Evolutionary conservation across 2,797 vertebrate genomes (phyloP), one percentile per base, ranked within the genome.

Genomic region (Betta splendens): DNA sequence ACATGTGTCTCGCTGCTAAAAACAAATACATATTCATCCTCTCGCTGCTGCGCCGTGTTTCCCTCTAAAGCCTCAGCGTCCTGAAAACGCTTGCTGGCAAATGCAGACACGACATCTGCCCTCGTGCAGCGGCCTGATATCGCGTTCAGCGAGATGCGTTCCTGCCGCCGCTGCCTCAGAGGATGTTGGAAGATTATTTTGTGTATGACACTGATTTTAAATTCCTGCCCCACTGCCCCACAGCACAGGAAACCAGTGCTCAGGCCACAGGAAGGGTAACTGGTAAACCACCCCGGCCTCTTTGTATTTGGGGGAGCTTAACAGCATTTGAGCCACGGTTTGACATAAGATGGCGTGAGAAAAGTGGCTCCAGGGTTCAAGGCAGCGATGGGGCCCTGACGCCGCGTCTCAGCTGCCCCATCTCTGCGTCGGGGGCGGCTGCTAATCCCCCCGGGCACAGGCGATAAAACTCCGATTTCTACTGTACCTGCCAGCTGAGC

Each of bases 401-500:
- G 64, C 54, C 55, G 38, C 50, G 26, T 39, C 35, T 22, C 22
- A 52, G 52, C 72, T 69, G 67, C 68, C 57, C 75, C 31, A 33
- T 75, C 72, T 28, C 69, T 74, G 75, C 81, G 78, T 77, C 54
- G 44, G 72, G 59, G 60, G 58, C 79, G 78, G 66, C 81, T 75
- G 74, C 63, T 89, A 91, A 85, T 85, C 80, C 87, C 82, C 79
- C 61, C 2, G 12, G 77, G 79, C 83, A 78, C 50, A 47, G 72
- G 89, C 89, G 90, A 91, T 92, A 92, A 92, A 92, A 91, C 86
- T 89, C 85, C 51, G 76, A 71, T 91, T 92, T 92, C 89, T 89
- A 88, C 89, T 89, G 87, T 92, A 93, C 91, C 92, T 93, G 88
- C 90, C 92, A 92, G 89, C 90, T 85, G 87, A 89, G 79, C 64